Evolutionary conservation across 2,113 vertebrate species (phyloP).

Genomic region (Anser brachyrhynchus): DNA sequence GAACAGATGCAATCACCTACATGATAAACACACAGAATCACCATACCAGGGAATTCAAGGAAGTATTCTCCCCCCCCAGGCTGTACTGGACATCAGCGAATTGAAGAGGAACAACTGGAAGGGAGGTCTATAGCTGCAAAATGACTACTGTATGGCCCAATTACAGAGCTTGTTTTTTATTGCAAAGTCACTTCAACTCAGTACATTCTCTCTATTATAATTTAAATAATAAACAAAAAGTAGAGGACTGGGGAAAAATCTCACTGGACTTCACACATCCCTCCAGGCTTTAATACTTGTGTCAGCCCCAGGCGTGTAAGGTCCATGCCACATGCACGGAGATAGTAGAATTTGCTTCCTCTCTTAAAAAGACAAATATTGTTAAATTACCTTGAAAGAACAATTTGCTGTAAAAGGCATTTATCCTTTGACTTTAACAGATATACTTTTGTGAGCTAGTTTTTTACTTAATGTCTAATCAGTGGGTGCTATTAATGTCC

Average conservation of each 20-base stretch:
- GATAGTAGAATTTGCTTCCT: background rate
- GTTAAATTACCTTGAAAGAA: background rate
- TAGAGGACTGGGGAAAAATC: background rate
- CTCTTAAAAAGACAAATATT: background rate
- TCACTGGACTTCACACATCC: background rate
- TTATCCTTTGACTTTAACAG: constrained; percentile 5
- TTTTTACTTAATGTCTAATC: background rate
- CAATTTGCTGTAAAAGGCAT: background rate
- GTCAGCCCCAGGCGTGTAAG: background rate
- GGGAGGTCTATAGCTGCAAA: background rate
- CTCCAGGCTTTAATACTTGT: background rate
- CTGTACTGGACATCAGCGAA: fast-evolving
- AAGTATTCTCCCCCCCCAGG: fast-evolving
- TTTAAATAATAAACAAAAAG: background rate
- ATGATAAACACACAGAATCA: fast-evolving
- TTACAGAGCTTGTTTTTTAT: background rate
- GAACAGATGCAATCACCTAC: fast-evolving
- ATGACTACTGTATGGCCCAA: background rate
- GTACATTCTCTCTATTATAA: background rate
- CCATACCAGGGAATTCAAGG: fast-evolving
- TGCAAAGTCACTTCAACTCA: background rate
- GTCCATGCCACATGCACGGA: fast-evolving
- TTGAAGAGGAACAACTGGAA: fast-evolving
- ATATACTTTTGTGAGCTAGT: background rate
- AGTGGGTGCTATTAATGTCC: constrained; percentile 23